A percentile compares a stretch with the other conserved stretches of the same genome.
Conservation (phyloP, 2,113 vertebrate genomes). For the Hirundichthys speculiger region DNA sequence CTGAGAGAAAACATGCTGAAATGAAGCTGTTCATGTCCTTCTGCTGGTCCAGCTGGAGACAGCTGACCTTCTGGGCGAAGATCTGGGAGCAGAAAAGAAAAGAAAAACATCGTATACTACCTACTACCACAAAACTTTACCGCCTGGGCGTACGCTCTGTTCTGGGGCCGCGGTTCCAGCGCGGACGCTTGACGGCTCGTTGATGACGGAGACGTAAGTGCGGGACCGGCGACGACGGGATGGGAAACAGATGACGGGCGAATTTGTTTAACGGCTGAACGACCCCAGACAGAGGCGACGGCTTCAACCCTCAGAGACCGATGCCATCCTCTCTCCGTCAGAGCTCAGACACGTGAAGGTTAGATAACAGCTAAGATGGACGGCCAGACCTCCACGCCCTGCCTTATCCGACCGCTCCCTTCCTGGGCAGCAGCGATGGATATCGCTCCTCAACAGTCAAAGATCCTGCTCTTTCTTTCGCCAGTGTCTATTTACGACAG, state of each 20-base stretch:
- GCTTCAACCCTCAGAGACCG: neutral
- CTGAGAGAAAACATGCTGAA: conserved; percentile 49
- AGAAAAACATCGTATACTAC: neutral
- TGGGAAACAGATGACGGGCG: conserved; percentile 47
- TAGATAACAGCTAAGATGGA: conserved; percentile 51
- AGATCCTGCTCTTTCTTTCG: conserved; percentile 25
- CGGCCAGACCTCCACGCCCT: conserved; percentile 27
- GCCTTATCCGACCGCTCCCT: conserved; percentile 63
- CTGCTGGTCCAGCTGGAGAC: conserved; percentile 46
- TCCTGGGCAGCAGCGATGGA: conserved; percentile 64
- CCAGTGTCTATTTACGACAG: neutral
- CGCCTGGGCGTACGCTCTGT: conserved; percentile 26
- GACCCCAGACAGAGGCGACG: neutral
- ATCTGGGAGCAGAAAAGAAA: conserved; percentile 14
- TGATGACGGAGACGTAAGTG: conserved; percentile 32
- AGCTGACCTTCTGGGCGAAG: conserved; percentile 34
- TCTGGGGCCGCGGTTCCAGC: conserved; percentile 22
- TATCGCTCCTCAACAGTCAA: conserved; percentile 54
- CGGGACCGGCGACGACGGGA: conserved; percentile 41
- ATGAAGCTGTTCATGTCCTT: conserved; percentile 31
- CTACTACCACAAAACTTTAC: conserved; percentile 11
- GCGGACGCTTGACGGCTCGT: conserved; percentile 3
- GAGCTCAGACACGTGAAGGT: neutral
- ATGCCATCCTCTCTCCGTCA: conserved; percentile 1
- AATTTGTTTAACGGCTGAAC: neutral